Conservation (phyloP, 2,888 invertebrate genomes). For the Synanthedon myopaeformis region DNA sequence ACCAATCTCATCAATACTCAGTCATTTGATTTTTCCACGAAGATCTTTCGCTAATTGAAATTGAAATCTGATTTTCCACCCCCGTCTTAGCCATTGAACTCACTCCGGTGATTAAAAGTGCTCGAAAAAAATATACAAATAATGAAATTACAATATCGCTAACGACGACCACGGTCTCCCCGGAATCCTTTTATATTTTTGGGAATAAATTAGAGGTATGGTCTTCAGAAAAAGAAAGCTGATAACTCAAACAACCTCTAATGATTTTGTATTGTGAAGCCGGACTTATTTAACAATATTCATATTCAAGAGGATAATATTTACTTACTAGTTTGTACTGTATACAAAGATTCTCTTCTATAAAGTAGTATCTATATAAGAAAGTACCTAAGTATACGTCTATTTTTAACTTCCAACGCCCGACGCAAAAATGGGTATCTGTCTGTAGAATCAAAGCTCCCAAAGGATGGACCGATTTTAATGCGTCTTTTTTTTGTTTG, state of each 20-base stretch:
- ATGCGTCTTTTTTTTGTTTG: too few relatives aligned
- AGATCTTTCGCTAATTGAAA: constrained; percentile 67
- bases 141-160: constrained; percentile 73
- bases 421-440: too few relatives aligned
- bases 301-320: too few relatives aligned
- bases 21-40: constrained; percentile 55
- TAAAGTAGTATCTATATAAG: too few relatives aligned
- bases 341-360: too few relatives aligned
- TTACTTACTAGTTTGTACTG: too few relatives aligned
- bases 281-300: constrained; percentile 21
- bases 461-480: too few relatives aligned
- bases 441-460: too few relatives aligned
- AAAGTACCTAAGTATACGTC: too few relatives aligned
- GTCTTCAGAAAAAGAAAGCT: constrained; percentile 42
- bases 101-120: constrained; percentile 65
- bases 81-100: constrained; percentile 34
- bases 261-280: constrained; percentile 46
- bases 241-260: constrained; percentile 48
- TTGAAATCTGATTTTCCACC: constrained; percentile 67
- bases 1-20: constrained; percentile 64
- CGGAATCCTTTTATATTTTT: constrained; percentile 69
- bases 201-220: constrained; percentile 60
- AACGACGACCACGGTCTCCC: constrained; percentile 58
- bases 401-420: too few relatives aligned
- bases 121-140: constrained; percentile 67